Base-by-base conservation (phyloP, 2,113 vertebrate species). In the Notiomystis cincta region DNA sequence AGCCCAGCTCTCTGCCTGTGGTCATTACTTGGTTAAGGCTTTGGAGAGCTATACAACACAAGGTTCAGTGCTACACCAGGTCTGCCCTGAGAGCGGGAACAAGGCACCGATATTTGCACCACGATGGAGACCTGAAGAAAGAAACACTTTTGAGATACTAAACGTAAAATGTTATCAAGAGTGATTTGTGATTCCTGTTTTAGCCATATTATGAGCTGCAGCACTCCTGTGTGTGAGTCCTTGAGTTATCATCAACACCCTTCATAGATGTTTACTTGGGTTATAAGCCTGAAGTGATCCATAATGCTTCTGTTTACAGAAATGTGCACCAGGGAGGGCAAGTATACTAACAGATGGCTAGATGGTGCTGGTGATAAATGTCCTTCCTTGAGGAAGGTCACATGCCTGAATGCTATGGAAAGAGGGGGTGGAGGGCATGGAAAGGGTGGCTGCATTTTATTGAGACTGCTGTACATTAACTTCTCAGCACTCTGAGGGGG, bases 221-320 rank as follows among this genome's bases (percentile, higher is more conserved):
- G 51, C 31, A 11, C 65, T 91, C 66, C 42, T n/a, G 66, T 47
- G 42, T 35, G 20, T 20, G 28, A 60, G 94, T 31, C 86, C 95
- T 96, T 92, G 64, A 90, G 83, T 92, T 96, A 96, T 38, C 96
- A 88, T 90, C 95, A 93, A 93, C 89, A 92, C 69, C 64, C 86
- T 94, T 97, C 78, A 73, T 24, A 87, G 96, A 15, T 89, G 94
- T 97, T 97, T 97, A 96, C 92, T 82, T 61, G 71, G 58, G 67
- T 95, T 91, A 51, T 73, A 89, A 95, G 70, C 61, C 67, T 96
- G 42, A 83, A 97, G 91, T 84, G 90, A 96, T 92, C 90, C 89
- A 70, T 93, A 97, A 97, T 27, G 35, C 80, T 89, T 94, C 87
- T 10, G 17, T 95, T 95, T 97, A 95, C 67, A 95, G 60, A 60